These are phyloP conservation scores for Hirundo rustica DNA, from an alignment of 2,797 vertebrate species.

Conservation along the genomic window DNA sequence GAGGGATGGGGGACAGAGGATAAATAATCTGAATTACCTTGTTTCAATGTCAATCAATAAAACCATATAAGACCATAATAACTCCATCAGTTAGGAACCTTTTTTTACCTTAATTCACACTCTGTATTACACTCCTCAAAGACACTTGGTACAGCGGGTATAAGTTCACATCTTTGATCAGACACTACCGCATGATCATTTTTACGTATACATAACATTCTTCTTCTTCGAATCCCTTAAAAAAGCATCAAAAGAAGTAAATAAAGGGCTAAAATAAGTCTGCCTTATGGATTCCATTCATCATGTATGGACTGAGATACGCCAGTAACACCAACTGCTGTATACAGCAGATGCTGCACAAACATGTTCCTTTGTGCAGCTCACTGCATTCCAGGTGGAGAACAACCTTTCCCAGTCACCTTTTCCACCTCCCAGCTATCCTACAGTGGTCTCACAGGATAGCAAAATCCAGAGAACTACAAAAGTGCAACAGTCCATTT, in stretches of 20 bases:
- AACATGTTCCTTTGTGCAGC: neutral
- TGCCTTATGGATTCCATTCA: neutral
- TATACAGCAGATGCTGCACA: neutral
- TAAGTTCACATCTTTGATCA: constrained; percentile 88
- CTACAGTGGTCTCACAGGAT: neutral
- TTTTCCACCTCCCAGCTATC: neutral
- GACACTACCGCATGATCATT: constrained; percentile 87
- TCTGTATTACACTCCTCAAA: constrained; percentile 88
- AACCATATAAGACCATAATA: neutral
- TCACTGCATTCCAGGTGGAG: neutral
- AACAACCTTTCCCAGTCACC: neutral
- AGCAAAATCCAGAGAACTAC: neutral
- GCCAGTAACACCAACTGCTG: neutral
- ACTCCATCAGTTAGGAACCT: neutral
- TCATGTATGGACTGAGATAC: neutral
- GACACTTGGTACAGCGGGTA: constrained; percentile 73
- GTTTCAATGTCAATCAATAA: neutral
- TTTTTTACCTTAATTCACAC: constrained; percentile 91
- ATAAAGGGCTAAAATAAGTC: neutral
- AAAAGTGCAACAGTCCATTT: neutral
- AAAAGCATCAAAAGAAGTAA: neutral
- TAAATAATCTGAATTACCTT: neutral
- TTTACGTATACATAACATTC: constrained; percentile 84
- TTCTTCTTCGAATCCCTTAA: constrained; percentile 85
- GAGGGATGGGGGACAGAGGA: neutral